Base-by-base conservation (phyloP, 2,888 invertebrate species). In the Branchipolynoe longqiensis region DNA sequence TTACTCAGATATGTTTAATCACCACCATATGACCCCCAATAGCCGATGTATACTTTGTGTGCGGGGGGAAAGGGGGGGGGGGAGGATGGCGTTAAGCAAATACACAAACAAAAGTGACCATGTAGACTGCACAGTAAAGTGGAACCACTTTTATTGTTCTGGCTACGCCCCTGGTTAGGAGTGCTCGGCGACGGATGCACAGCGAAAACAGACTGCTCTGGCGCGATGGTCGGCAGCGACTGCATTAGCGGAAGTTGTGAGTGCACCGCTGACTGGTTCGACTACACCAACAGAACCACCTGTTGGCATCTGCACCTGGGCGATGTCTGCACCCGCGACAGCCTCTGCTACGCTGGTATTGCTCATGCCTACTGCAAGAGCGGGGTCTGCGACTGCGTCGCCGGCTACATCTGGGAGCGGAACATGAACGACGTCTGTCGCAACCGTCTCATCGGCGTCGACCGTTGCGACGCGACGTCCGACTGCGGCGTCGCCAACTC, bases 231-330 rank as follows among this genome's bases (percentile, higher is more conserved):
- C 18, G 78, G 78, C 0, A 28, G 25, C 22, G 25, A 31, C 28
- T 78, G 78, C 28, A 1, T 48, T 8, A 54, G 31, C 31, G 78
- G 78, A 8, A 4, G 0, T 14, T 78, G 78, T n/a, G 78, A 12
- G 25, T 78, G 78, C 48, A 12, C 41, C 54, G 31, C 78, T 4
- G 54, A 78, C 54, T 41, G 78, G 78, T 78, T 78, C 48, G 78
- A 48, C 3, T 78, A 31, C 22, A 28, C 48, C 31, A 78, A 78
- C 48, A 12, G n/a, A 14, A 78, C 78, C 1, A 48, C 25, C 6
- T 78, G 78, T 54, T 78, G 78, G 78, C 78, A 78, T 18, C 3
- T 4, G 3, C 18, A 25, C 22, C 78, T 78, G 28, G 78, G 78
- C 18, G 78, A 78, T 78, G 48, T 2, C 4, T 78, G 78, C 48